Percentiles rank a stretch among this genome's conserved stretches.
Evolutionary conservation across 2,797 vertebrate species (phyloP).

Genomic region (Trachurus trachurus): DNA sequence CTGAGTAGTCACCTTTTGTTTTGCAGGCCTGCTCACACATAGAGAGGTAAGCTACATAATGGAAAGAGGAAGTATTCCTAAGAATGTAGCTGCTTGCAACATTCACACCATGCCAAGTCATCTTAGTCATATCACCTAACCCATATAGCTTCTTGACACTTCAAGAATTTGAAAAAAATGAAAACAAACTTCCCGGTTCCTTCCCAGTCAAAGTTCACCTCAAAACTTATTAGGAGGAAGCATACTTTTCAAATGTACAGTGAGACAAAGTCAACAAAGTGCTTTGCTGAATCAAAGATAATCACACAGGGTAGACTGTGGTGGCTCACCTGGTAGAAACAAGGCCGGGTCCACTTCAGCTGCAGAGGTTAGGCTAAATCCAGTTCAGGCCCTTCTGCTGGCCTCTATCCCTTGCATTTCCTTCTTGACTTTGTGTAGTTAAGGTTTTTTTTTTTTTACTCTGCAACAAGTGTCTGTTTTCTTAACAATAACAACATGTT

Average conservation of each 20-base stretch:
- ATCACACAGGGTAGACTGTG: neutral
- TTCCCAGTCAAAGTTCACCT: constrained; percentile 7
- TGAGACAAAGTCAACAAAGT: neutral
- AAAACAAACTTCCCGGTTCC: constrained; percentile 8
- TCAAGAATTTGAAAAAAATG: constrained; percentile 9
- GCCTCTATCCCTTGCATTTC: too few species aligned
- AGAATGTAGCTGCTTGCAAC: neutral
- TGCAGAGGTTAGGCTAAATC: neutral
- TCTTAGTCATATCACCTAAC: neutral
- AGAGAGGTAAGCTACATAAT: neutral
- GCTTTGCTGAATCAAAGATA: neutral
- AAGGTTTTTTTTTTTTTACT: too few species aligned
- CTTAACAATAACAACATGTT: too few species aligned
- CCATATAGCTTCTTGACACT: neutral
- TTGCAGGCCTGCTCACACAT: neutral
- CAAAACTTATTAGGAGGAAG: neutral
- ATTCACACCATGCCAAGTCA: neutral
- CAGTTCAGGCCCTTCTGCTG: neutral
- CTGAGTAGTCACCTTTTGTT: neutral
- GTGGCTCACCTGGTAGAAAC: neutral
- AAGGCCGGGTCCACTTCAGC: neutral
- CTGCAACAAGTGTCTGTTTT: too few species aligned
- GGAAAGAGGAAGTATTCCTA: neutral
- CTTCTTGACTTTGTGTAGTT: too few species aligned
- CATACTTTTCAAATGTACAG: too few species aligned